These are phyloP conservation scores for Sarcophilus harrisii DNA, from an alignment of 2,797 vertebrate species.

Conservation along the genomic window DNA sequence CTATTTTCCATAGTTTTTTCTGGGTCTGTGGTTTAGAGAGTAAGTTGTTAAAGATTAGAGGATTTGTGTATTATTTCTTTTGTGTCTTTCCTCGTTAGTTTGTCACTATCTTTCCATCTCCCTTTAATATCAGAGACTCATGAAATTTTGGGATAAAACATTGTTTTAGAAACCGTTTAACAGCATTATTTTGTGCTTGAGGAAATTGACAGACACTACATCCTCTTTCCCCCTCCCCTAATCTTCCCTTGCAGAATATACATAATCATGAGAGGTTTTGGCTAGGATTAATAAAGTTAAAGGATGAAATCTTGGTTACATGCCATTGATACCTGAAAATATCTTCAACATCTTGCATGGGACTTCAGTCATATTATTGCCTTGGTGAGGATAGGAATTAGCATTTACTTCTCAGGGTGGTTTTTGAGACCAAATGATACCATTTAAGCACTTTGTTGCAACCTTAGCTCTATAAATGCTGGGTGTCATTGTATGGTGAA, in stretches of 20 bases:
- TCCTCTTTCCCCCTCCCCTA: too few relatives aligned
- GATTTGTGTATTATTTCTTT: background rate
- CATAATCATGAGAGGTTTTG: background rate
- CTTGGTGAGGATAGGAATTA: background rate
- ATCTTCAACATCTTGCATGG: background rate
- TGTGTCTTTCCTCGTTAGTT: background rate
- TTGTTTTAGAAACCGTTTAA: conserved; percentile 37
- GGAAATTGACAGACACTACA: background rate
- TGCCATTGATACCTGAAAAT: background rate
- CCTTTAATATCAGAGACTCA: background rate
- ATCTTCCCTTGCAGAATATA: background rate
- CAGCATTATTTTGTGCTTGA: background rate
- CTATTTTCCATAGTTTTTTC: conserved; percentile 1
- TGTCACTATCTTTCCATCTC: background rate
- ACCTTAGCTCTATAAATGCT: background rate
- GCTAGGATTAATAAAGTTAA: background rate
- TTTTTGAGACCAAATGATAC: background rate
- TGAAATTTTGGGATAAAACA: background rate
- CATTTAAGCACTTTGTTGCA: background rate
- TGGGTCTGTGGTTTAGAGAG: background rate
- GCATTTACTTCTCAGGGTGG: background rate
- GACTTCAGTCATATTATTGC: background rate
- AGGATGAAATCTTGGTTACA: background rate
- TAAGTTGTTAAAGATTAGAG: conserved; percentile 8
- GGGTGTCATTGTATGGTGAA: background rate